phyloP scores from a whole-genome alignment of 2,797 vertebrate genomes.

The Orientallactaga sibirica region DNA sequence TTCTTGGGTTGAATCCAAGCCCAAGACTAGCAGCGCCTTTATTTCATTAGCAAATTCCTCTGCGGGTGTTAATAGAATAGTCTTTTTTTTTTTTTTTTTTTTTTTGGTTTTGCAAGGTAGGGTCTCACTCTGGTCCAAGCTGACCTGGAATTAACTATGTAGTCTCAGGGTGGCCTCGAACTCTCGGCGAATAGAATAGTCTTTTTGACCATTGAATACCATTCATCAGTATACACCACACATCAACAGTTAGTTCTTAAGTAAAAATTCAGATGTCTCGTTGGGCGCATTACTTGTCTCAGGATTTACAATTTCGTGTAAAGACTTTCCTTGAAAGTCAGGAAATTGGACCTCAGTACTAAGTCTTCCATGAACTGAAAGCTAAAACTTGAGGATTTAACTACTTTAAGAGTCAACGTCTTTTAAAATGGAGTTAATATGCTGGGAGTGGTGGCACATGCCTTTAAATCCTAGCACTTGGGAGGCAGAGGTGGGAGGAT shows the following conservation, averaged over 20 bases:
- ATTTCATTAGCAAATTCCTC: conserved; percentile 60
- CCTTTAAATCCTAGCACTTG: too few species aligned
- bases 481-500: too few species aligned
- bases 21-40: background rate
- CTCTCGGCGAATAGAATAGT: conserved; percentile 51
- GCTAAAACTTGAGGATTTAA: conserved; percentile 47
- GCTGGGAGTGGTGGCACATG: too few species aligned
- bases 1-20: conserved; percentile 13
- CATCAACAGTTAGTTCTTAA: background rate
- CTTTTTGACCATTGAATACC: conserved; percentile 17
- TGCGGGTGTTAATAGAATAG: conserved; percentile 56
- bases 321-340: conserved; percentile 56
- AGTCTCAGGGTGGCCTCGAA: too few species aligned
- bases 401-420: conserved; percentile 38
- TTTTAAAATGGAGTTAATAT: background rate
- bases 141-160: too few species aligned
- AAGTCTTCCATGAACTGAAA: conserved; percentile 38
- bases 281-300: conserved; percentile 14
- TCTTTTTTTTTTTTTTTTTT: too few species aligned
- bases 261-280: conserved; percentile 15
- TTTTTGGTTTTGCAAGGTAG: too few species aligned
- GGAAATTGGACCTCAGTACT: conserved; percentile 42
- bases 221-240: background rate
- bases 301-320: conserved; percentile 9
- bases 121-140: too few species aligned